These are phyloP conservation scores for Mirza zaza DNA, from an alignment of 2,113 vertebrate genomes.

Conservation along the genomic window DNA sequence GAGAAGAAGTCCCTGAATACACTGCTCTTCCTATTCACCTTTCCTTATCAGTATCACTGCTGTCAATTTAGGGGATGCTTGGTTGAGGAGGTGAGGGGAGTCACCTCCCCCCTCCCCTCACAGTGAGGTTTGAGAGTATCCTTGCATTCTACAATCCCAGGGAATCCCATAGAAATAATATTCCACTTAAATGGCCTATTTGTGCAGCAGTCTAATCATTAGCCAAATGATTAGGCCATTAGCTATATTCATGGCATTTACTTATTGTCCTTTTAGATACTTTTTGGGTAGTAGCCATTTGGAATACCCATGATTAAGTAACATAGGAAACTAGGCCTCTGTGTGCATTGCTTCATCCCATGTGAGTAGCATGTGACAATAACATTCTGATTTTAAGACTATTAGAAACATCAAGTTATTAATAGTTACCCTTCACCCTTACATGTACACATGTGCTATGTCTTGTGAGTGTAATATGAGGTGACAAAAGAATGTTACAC, in stretches of 20 bases:
- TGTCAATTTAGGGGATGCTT: not conserved
- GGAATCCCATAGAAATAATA: not conserved
- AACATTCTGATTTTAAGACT: constrained; percentile 36
- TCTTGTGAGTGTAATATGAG: not conserved
- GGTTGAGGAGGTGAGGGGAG: not conserved
- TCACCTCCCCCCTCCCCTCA: too few relatives aligned
- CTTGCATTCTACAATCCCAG: not conserved
- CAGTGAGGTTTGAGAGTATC: not conserved
- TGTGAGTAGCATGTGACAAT: constrained; percentile 33
- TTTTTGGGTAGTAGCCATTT: not conserved
- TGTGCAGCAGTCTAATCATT: not conserved
- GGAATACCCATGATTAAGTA: constrained; percentile 31
- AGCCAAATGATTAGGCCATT: not conserved
- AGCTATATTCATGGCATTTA: not conserved
- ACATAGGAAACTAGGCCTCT: constrained; percentile 31
- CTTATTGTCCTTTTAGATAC: not conserved
- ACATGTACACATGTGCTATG: not conserved
- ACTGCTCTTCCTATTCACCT: not conserved
- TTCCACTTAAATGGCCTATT: not conserved
- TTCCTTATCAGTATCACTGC: not conserved
- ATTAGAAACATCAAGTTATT: not conserved
- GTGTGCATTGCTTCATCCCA: not conserved
- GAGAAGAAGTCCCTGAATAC: not conserved
- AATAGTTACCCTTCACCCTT: not conserved
- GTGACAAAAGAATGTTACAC: not conserved